phyloP scores from a whole-genome alignment of 1,140 invertebrate genomes.

The silkworm (Bombyx mori) region DNA sequence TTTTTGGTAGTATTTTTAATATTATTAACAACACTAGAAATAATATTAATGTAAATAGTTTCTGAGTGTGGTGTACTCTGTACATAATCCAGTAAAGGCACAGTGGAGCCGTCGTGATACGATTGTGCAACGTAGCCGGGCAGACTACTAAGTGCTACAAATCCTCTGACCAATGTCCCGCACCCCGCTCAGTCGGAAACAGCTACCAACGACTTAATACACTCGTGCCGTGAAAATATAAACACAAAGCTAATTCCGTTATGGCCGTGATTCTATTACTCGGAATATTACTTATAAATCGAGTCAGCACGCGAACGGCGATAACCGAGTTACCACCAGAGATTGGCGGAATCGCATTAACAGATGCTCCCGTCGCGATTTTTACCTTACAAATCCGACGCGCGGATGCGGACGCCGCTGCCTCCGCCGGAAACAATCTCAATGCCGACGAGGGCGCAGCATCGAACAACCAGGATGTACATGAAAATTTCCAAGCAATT shows the following conservation, averaged over 20 bases:
- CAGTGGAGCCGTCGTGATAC: slow-evolving; percentile 40
- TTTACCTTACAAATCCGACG: slow-evolving; percentile 50
- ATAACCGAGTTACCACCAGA: slow-evolving; percentile 18
- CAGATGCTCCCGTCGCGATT: slow-evolving; percentile 25
- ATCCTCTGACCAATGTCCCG: slow-evolving; percentile 53
- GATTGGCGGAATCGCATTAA: slow-evolving; percentile 39
- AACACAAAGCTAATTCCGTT: slow-evolving; percentile 31
- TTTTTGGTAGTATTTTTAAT: too few relatives aligned
- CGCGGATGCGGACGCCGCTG: slow-evolving; percentile 46
- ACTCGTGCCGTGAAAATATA: slow-evolving; percentile 26
- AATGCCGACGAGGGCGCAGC: slow-evolving; percentile 34
- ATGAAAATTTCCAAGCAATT: slow-evolving; percentile 54
- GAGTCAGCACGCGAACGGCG: slow-evolving; percentile 33
- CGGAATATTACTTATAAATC: slow-evolving; percentile 38
- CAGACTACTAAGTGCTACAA: slow-evolving; percentile 68
- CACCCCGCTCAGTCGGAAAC: slow-evolving; percentile 33
- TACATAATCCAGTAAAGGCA: slow-evolving; percentile 59
- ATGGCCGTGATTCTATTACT: slow-evolving; percentile 30
- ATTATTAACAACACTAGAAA: too few relatives aligned
- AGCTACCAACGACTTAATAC: slow-evolving; percentile 35
- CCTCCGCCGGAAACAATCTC: slow-evolving; percentile 57
- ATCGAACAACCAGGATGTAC: slow-evolving; percentile 26
- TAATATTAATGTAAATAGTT: too few relatives aligned
- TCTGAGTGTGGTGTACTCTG: slow-evolving; percentile 22
- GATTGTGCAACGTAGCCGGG: slow-evolving; percentile 48